Evolutionary conservation across 30 jellyfish, hydroid and myxozoan genomes (phyloP), one percentile per base, ranked within the genome.

Genomic region (Aurelia coerulea): DNA sequence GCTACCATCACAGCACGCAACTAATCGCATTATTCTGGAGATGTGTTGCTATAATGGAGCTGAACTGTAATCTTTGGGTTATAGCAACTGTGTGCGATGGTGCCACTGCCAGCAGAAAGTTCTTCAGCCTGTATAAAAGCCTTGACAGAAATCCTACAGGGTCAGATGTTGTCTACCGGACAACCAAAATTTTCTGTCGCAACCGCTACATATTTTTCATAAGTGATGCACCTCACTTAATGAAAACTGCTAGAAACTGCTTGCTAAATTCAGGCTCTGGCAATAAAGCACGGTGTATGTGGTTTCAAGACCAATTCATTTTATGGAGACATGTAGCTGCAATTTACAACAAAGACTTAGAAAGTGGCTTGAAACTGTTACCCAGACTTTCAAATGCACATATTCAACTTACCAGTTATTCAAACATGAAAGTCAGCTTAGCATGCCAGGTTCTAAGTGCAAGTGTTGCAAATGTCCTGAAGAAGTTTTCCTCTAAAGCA

Each of bases 361-460:
- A 76, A 62, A 34, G 95, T 76, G 95, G 91, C 56, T 86, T 86
- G 76, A 89, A 86, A 37, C 42, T 76, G 32, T 70, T 75, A 50
- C 93, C 91, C 68, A 65, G 67, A 71, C 92, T 86, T 35, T 33
- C 92, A 32, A 29, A 35, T 74, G 74, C 83, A 64, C 84, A 73
- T 62, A 85, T 74, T 9, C 83, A 85, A 65, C 68, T 87, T 54
- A 66, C 92, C 74, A 29, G 94, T 33, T 87, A 66, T 66, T 87
- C 96, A 56, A 73, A 68, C 23, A 87, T 76, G 96, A 87, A 76
- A 41, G 96, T 77, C 52, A 76, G 51, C 63, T 85, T 89, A 14
- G 97, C 97, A 53, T 59, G 85, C 49, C 94, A 80, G 67, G 81
- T 88, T 53, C 85, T 89, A 18, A 80, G 97, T 89, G 19, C 85